Evolutionary conservation across 2,113 vertebrate species (phyloP), one percentile per base, ranked within the genome.

Genomic region (Apodemus sylvaticus): DNA sequence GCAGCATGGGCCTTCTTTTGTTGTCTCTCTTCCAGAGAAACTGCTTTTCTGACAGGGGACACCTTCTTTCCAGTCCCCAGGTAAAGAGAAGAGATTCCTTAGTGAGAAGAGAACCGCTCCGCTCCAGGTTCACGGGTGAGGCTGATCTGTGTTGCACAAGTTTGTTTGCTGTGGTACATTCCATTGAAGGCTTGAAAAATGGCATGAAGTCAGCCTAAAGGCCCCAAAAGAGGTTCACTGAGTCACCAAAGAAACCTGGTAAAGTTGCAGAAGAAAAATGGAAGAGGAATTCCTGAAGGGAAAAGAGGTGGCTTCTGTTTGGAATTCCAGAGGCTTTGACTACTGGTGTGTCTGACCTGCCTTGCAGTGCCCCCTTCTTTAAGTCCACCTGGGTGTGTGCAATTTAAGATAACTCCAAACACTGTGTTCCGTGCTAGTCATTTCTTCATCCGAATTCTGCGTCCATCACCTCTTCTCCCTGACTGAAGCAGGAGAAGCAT

Each of bases 91-190:
- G 53, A 9, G 13, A 29, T 60, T 77, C 64, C 31, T 51, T 5
- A 7, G 22, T 26, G 70, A 70, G 82, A 81, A 62, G 31, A 73
- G 7, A 53, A 11, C 0, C 16, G 4, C 20, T 7, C 36, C 22
- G 0, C 1, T 64, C 24, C 19, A 85, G 77, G 39, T 26, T 20
- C 1, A 31, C 26, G 45, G 42, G 31, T 1, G 0, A 22, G 14
- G 17, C 1, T 9, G 58, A 7, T 36, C 71, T 81, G 34, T 45
- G 81, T 45, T 45, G 39, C 48, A 31, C 3, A 14, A 0, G 7
- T 48, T 26, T n/a, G 19, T 71, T 70, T 22, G 36, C 34, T n/a
- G n/a, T 26, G 20, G 26, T 24, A 39, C 6, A 7, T 17, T 34
- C 20, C 77, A 29, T 5, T 29, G 31, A 82, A 4, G 1, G 0